These are phyloP conservation scores for Cyprinodon brontotheroides DNA, from an alignment of 2,113 vertebrate species.

Conservation along the genomic window DNA sequence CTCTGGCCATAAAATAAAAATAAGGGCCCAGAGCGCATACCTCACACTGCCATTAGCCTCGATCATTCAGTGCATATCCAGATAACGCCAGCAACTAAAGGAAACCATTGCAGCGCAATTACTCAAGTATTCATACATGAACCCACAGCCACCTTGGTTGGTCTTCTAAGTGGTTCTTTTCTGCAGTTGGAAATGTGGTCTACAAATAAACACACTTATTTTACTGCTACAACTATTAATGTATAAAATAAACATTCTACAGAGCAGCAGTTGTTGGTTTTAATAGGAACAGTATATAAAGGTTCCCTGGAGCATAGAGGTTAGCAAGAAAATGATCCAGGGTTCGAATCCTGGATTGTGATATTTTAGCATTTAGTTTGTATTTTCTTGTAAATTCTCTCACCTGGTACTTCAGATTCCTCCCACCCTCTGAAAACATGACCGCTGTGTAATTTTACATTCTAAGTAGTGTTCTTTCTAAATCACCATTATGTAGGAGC, in stretches of 20 bases:
- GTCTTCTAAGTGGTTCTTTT: not conserved
- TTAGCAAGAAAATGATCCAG: no score
- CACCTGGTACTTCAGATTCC: no score
- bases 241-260: not conserved
- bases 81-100: conserved; percentile 19
- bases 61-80: conserved; percentile 37
- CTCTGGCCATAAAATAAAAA: conserved; percentile 68
- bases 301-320: no score
- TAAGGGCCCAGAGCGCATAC: conserved; percentile 46
- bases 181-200: not conserved
- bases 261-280: not conserved
- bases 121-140: conserved; percentile 1
- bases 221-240: not conserved
- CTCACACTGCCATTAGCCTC: conserved; percentile 44
- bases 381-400: no score
- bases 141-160: not conserved
- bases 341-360: no score
- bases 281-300: not conserved
- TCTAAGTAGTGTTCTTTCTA: no score
- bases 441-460: no score
- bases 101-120: conserved; percentile 23
- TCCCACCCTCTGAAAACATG: no score
- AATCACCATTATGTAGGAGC: no score
- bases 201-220: not conserved
- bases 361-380: no score